Evolutionary conservation across 2,797 vertebrate species (phyloP).

Genomic region (Anomalospiza imberbis): DNA sequence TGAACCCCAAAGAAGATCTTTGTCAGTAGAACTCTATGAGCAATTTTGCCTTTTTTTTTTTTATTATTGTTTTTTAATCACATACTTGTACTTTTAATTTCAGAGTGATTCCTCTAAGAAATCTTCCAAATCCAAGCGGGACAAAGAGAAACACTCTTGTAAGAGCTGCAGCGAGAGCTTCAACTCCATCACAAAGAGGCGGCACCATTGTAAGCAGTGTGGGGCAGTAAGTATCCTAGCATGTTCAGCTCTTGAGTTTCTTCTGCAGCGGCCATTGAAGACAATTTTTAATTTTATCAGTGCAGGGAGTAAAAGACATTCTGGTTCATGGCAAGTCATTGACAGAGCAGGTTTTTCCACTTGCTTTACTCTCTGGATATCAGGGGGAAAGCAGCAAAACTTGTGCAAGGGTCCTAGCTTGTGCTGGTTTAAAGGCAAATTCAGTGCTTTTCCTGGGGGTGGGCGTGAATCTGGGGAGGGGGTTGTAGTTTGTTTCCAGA

Average conservation of each 20-base stretch:
- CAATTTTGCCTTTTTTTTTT: background rate
- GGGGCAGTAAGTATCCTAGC: slow-evolving; percentile 81
- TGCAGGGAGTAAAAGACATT: background rate
- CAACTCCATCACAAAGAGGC: slow-evolving; percentile 92
- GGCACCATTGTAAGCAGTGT: slow-evolving; percentile 93
- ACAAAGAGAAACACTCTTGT: slow-evolving; percentile 92
- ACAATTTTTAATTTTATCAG: background rate
- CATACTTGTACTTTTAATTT: background rate
- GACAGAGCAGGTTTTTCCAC: background rate
- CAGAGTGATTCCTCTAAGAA: slow-evolving; percentile 80
- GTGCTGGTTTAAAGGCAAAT: background rate
- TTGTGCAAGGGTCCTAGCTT: background rate
- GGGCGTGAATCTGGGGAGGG: rapidly evolving
- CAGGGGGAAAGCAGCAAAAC: background rate
- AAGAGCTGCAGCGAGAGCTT: slow-evolving; percentile 92
- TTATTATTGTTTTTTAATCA: background rate
- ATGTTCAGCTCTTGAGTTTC: background rate
- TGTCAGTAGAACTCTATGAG: background rate
- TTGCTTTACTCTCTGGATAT: background rate
- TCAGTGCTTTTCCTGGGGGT: background rate
- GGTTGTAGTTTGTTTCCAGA: background rate
- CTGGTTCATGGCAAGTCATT: background rate
- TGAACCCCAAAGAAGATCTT: background rate
- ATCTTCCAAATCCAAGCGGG: slow-evolving; percentile 85
- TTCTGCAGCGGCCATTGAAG: background rate